Conservation (phyloP, 2,113 vertebrate species). For the Saccopteryx leptura region DNA sequence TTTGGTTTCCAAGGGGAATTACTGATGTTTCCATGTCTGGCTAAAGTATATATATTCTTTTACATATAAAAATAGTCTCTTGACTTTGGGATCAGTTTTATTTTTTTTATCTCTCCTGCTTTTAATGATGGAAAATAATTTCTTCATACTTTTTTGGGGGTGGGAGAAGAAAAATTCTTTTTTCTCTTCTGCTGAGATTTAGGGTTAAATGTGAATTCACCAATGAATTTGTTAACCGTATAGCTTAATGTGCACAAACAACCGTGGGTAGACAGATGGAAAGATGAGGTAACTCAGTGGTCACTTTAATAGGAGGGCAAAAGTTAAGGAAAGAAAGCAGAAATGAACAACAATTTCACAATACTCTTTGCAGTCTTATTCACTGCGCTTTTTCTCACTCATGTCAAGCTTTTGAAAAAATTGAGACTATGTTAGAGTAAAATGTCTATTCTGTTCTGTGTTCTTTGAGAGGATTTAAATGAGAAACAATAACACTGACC, state of each 20-base stretch:
- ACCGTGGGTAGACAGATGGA: not conserved
- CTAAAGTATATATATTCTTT: not conserved
- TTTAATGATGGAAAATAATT: slow-evolving; percentile 58
- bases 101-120: slow-evolving; percentile 54
- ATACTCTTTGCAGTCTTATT: not conserved
- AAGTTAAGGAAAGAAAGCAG: slow-evolving; percentile 10
- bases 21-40: slow-evolving; percentile 25
- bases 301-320: not conserved
- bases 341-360: slow-evolving; percentile 33
- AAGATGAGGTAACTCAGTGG: slow-evolving; percentile 24
- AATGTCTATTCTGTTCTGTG: not conserved
- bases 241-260: slow-evolving; percentile 20
- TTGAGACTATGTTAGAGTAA: not conserved
- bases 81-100: slow-evolving; percentile 32
- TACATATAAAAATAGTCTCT: slow-evolving; percentile 55
- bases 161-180: not conserved
- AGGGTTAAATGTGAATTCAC: slow-evolving; percentile 42
- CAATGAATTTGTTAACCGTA: not conserved
- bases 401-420: not conserved
- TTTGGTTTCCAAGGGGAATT: slow-evolving; percentile 52
- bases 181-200: not conserved
- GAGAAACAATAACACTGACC: not conserved
- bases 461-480: not conserved
- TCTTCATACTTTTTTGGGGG: slow-evolving; percentile 51
- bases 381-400: not conserved